Evolutionary conservation across 2,113 vertebrate species (phyloP).

Genomic region (Lipotes vexillifer): DNA sequence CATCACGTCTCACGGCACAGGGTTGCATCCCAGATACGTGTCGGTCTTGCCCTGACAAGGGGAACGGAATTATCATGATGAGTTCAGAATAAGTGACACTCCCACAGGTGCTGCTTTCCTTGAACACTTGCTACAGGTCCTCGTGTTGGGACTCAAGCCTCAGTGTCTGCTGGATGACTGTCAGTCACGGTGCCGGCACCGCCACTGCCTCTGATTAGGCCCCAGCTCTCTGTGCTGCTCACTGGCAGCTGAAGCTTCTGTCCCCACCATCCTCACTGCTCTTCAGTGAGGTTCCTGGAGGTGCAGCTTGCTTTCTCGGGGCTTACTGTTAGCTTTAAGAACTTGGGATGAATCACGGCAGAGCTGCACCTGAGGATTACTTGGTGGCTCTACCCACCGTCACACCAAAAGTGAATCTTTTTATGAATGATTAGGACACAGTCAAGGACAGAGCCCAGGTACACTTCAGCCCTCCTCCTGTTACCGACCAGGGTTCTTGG

Average conservation of each 20-base stretch:
- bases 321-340: background rate
- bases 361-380: background rate
- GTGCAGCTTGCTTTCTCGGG: background rate
- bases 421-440: background rate
- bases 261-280: background rate
- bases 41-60: background rate
- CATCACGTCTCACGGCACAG: background rate
- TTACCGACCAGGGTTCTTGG: rapidly evolving
- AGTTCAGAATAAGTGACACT: background rate
- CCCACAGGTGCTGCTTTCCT: background rate
- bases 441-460: background rate
- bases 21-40: background rate
- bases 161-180: background rate
- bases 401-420: background rate
- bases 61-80: background rate
- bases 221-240: background rate
- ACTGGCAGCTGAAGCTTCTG: background rate
- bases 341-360: background rate
- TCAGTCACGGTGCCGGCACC: background rate
- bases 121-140: background rate
- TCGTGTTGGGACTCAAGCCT: background rate
- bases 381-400: background rate
- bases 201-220: background rate
- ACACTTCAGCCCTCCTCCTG: background rate
- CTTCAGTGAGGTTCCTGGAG: background rate